A percentile compares a stretch with the other conserved stretches of the same genome.
Evolutionary conservation across 2,113 vertebrate species (phyloP).

Genomic region (Saccopteryx leptura): DNA sequence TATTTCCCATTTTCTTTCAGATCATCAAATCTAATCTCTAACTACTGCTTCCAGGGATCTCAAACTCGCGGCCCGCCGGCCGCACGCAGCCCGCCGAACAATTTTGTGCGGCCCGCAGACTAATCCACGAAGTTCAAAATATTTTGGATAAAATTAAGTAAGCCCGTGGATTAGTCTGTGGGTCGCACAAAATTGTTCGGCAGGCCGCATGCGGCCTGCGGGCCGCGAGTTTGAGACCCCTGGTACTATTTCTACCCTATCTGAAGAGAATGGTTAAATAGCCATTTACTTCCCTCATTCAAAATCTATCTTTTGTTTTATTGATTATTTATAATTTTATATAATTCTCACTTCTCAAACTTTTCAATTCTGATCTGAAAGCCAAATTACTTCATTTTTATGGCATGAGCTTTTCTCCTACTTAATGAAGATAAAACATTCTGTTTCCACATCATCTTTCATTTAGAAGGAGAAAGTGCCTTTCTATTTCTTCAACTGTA

Average conservation of each 20-base stretch:
- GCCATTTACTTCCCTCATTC: neutral
- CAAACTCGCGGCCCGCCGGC: too few relatives aligned
- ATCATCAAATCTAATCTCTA: neutral
- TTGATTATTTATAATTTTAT: neutral
- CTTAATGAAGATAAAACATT: neutral
- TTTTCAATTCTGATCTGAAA: neutral
- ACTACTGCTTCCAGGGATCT: neutral
- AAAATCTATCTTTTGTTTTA: conserved; percentile 13
- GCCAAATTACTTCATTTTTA: neutral
- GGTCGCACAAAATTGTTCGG: too few relatives aligned
- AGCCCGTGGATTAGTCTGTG: too few relatives aligned
- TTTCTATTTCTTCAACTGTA: neutral
- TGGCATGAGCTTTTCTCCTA: neutral
- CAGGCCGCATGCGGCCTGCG: too few relatives aligned
- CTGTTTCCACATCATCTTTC: neutral
- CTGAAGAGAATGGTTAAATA: neutral
- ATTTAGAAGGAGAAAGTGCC: neutral
- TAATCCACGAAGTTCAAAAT: too few relatives aligned
- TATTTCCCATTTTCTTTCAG: neutral
- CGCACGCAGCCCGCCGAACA: too few relatives aligned
- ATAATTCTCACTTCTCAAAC: neutral
- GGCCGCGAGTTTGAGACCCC: too few relatives aligned
- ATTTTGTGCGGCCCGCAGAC: too few relatives aligned
- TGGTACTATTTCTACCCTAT: neutral
- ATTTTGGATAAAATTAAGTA: too few relatives aligned